A percentile compares a stretch with the other conserved stretches of the same genome.
phyloP scores from a whole-genome alignment of 2,888 invertebrate genomes.

The Napeogenes sylphis region DNA sequence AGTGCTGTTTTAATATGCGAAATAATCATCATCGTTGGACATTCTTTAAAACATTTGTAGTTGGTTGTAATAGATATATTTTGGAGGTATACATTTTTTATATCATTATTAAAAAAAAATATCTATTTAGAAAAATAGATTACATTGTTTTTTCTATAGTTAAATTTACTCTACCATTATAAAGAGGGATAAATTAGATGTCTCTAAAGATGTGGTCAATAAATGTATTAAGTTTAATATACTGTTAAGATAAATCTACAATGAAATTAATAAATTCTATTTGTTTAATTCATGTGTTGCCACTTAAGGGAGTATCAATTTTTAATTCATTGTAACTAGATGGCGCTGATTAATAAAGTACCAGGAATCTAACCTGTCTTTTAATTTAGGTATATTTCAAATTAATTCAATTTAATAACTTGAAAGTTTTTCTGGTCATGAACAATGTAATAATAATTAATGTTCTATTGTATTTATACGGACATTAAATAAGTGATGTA shows the following conservation, averaged over 20 bases:
- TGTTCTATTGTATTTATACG: too few species aligned
- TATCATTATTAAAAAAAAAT: too few species aligned
- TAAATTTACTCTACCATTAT: too few species aligned
- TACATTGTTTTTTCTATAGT: too few species aligned
- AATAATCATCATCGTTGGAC: background rate
- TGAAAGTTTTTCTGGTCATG: too few species aligned
- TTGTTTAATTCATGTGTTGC: background rate
- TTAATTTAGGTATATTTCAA: too few species aligned
- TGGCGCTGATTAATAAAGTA: background rate
- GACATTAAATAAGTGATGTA: too few species aligned
- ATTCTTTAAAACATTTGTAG: background rate
- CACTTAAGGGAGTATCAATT: background rate
- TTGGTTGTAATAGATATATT: background rate
- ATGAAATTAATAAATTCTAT: background rate
- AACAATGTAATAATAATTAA: too few species aligned
- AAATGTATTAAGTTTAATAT: background rate
- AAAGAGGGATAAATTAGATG: too few species aligned
- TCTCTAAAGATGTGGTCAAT: background rate
- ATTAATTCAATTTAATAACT: too few species aligned
- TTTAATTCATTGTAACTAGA: background rate
- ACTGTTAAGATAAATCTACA: background rate
- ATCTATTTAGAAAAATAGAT: too few species aligned
- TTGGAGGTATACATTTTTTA: background rate
- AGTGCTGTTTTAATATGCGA: background rate
- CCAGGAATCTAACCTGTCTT: background rate